These are phyloP conservation scores for Coryphaenoides rupestris DNA, from an alignment of 2,113 vertebrate genomes.

Conservation along the genomic window DNA sequence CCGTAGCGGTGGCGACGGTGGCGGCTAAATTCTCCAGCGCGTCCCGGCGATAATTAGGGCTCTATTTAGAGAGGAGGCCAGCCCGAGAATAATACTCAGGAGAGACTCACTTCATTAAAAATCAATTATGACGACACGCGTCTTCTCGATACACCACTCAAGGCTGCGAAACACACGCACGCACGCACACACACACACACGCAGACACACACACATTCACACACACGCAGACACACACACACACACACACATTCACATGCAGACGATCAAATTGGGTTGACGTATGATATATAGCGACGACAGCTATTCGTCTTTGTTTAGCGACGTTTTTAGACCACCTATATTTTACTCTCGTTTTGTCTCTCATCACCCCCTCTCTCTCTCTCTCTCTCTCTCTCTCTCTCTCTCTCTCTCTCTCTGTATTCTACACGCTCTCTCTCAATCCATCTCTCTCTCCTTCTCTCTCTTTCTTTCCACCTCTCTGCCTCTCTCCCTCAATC, in stretches of 20 bases:
- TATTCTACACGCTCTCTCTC: background rate
- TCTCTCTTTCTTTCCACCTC: constrained; percentile 17
- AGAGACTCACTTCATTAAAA: constrained; percentile 74
- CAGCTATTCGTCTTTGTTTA: background rate
- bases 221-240: constrained; percentile 1
- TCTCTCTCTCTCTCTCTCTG: background rate
- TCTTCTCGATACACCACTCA: constrained; percentile 52
- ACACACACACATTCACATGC: constrained; percentile 6
- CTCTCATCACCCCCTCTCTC: background rate
- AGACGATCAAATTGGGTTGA: constrained; percentile 6
- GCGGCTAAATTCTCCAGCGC: constrained; percentile 32
- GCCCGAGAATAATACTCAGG: constrained; percentile 65
- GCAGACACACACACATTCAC: constrained; percentile 1
- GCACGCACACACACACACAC: constrained; percentile 17
- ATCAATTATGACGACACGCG: constrained; percentile 74
- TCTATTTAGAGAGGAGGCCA: constrained; percentile 72
- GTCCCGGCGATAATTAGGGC: constrained; percentile 70
- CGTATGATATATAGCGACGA: background rate
- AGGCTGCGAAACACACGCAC: constrained; percentile 31
- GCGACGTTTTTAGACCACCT: no score
- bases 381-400: background rate
- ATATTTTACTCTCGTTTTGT: no score
- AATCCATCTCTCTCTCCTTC: background rate
- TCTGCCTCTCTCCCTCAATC: background rate
- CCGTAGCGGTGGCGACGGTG: constrained; percentile 22